These are phyloP conservation scores for Spongilla lacustris DNA, from an alignment of 37 sponge, comb jelly and placozoan species.

Conservation along the genomic window DNA sequence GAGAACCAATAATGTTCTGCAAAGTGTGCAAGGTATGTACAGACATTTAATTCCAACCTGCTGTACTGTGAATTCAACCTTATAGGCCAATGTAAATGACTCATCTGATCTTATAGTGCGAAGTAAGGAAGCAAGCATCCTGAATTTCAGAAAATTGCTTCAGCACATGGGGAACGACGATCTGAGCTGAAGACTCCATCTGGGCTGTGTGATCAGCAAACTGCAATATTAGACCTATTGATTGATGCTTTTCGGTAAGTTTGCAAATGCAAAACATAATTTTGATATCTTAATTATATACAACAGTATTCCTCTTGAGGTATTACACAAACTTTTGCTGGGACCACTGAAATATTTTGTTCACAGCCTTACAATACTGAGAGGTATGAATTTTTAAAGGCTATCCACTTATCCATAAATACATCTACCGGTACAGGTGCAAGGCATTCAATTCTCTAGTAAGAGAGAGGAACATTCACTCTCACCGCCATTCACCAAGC, in stretches of 20 bases:
- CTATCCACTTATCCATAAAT: neutral
- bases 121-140: too few relatives aligned
- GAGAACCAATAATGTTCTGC: conserved; percentile 11
- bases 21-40: conserved; percentile 22
- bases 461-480: neutral
- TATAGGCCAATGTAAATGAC: too few relatives aligned
- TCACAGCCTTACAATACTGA: conserved; percentile 32
- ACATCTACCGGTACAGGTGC: conserved; percentile 5
- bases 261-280: neutral
- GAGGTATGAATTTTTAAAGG: conserved; percentile 23
- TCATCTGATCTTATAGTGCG: too few relatives aligned
- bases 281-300: neutral
- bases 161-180: neutral
- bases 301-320: conserved; percentile 12
- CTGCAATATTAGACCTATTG: neutral
- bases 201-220: neutral
- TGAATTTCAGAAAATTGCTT: neutral
- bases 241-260: neutral
- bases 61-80: too few relatives aligned
- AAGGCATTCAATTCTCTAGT: conserved; percentile 5
- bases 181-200: neutral
- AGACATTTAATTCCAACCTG: too few relatives aligned
- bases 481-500: conserved; percentile 2
- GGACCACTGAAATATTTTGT: conserved; percentile 21
- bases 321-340: conserved; percentile 11